Base-by-base conservation (phyloP, 2,888 invertebrate genomes). In the Drosophila rellima region DNA sequence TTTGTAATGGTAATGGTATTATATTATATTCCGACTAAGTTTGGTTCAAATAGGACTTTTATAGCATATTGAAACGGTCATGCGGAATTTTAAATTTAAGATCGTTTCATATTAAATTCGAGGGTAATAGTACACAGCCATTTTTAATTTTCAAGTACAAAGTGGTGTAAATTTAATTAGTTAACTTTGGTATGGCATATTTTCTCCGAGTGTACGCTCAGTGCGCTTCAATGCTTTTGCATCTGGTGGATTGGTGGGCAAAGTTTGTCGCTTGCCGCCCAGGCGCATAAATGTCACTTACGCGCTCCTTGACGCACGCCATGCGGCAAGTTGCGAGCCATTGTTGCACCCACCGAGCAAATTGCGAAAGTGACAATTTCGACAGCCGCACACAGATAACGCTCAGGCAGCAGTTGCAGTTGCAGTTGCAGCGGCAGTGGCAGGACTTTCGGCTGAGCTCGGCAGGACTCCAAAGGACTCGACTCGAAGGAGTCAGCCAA, bases 201-300 rank as follows among this genome's bases (percentile, higher is more conserved):
- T 26, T 26, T 26, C 26, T 7, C 26, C 7, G 26, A 26, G 26
- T 26, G 26, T 26, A 26, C 26, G 26, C 26, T 26, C 2, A 7
- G 29, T 29, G 23, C 40, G 54, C 23, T 57, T 62, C 33, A 60
- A 45, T 78, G 64, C 51, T 29, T 59, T 57, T 61, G 52, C 67
- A 62, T 64, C 48, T 47, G 59, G 70, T 47, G 59, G 70, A 56
- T 63, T 65, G 64, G 78, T 61, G 82, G 50, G 42, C 42, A 73
- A 78, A 81, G 76, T 76, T 76, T 63, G 52, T 35, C 56, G 45
- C 45, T 50, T 65, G 42, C 15, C 56, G 23, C 64, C 74, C 71
- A 84, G 82, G 85, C 84, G 89, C 85, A 86, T 89, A 86, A 86
- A 89, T 88, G 85, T 86, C 89, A 89, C 89, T 86, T 86, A 89